Evolutionary conservation across 2,797 vertebrate genomes (phyloP), one percentile per base, ranked within the genome.

Genomic region (Pipistrellus kuhlii): DNA sequence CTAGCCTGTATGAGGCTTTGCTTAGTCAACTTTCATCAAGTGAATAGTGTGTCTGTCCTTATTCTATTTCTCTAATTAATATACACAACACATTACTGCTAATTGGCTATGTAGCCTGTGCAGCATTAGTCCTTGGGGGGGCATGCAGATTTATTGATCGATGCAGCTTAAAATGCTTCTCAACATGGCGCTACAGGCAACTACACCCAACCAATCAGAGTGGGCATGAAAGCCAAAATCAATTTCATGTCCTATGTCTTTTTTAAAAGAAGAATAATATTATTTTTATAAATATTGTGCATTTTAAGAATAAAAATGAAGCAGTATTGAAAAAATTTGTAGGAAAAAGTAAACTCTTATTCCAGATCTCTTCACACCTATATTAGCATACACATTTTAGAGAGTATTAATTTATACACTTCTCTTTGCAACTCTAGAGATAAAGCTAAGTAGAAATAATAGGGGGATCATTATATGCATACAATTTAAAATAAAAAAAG

Each of bases 291-390:
- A 83, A 64, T 77, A 27, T 41, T 41, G 8, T 53, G 23, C 3
- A 5, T 92, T 11, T n/a, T 88, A 88, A 69, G 35, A 73, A 76
- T 80, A 76, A 85, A 88, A 81, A 59, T 62, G 27, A 88, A 71
- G 51, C 10, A 57, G 8, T 25, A 69, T 32, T 80, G 32, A 38
- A 85, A 66, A 90, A 87, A 12, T 59, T 88, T 6, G 15, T 14
- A 64, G 73, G 85, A 89, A 13, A 59, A 69, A 89, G 55, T 86
- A 53, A 82, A 88, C n/a, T 69, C n/a, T 71, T 11, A 66, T 6
- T 44, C 18, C 3, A 27, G 64, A 11, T 81, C 51, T 3, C 30
- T 92, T n/a, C 4, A 75, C 18, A 6, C 2, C 4, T 12, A 38
- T n/a, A 68, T n/a, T 38, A 77, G 23, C 15, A 10, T 35, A 0